phyloP scores from a whole-genome alignment of 2,888 invertebrate genomes.

The Bugula neritina region DNA sequence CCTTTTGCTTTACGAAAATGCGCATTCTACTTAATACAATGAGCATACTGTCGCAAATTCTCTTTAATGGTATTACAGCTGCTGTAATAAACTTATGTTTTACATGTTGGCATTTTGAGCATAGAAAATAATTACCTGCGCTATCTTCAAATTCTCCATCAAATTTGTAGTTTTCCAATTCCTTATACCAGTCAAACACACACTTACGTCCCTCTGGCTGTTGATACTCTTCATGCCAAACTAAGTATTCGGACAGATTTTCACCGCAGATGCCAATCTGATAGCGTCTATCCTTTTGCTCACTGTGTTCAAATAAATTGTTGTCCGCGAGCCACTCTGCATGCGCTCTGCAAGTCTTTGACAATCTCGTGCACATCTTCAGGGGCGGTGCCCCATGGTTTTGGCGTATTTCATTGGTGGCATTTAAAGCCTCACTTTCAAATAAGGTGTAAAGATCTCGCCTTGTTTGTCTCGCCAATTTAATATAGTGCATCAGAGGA shows the following conservation, averaged over 20 bases:
- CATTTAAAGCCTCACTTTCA: conserved; percentile 18
- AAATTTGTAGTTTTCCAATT: background rate
- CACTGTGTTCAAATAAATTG: conserved; percentile 26
- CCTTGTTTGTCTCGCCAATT: background rate
- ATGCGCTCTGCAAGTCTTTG: background rate
- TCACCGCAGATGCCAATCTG: conserved; percentile 3
- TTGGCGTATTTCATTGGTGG: conserved; percentile 19
- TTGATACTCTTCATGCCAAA: conserved; percentile 23
- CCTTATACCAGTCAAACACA: conserved; percentile 18
- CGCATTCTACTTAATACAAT: no score
- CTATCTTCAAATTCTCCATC: conserved; percentile 5
- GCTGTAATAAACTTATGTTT: no score
- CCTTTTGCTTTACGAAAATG: no score
- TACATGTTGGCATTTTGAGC: no score
- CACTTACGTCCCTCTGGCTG: background rate
- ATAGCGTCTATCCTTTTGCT: conserved; percentile 17
- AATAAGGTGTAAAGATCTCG: conserved; percentile 1
- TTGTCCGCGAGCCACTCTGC: conserved; percentile 23
- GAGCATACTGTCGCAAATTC: no score
- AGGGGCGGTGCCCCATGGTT: background rate
- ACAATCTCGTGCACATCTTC: background rate
- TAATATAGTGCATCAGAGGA: conserved; percentile 15
- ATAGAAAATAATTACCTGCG: conserved; percentile 1
- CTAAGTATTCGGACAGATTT: conserved; percentile 16
- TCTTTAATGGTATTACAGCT: no score